A percentile compares a stretch with the other conserved stretches of the same genome.
These are phyloP conservation scores for Hipparchia sbordonii DNA, from an alignment of 2,888 invertebrate genomes.

Conservation along the genomic window DNA sequence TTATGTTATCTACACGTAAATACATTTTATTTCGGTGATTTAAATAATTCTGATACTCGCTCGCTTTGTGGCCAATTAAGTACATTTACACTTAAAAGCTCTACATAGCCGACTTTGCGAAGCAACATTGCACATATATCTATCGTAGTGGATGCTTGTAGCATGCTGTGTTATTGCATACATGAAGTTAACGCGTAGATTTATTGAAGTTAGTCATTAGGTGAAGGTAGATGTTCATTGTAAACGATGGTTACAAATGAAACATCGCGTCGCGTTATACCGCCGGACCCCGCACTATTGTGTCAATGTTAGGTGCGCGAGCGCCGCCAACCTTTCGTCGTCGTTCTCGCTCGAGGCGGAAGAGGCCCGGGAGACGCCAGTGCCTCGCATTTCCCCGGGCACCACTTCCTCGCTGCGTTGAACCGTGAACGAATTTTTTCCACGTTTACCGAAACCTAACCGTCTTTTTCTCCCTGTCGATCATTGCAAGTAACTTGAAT, in stretches of 20 bases:
- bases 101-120: slow-evolving; percentile 56
- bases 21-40: not conserved
- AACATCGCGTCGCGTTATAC: slow-evolving; percentile 48
- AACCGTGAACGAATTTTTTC: slow-evolving; percentile 97
- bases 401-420: slow-evolving; percentile 99
- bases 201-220: not conserved
- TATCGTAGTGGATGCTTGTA: slow-evolving; percentile 47
- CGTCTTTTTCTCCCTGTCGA: slow-evolving; percentile 94
- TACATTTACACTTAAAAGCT: slow-evolving; percentile 63
- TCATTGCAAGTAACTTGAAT: slow-evolving; percentile 52
- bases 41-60: slow-evolving; percentile 32
- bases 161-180: slow-evolving; percentile 48
- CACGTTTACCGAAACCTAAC: slow-evolving; percentile 97
- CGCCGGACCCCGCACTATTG: slow-evolving; percentile 74
- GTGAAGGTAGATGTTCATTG: slow-evolving; percentile 13
- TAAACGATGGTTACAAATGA: slow-evolving; percentile 8
- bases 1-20: not conserved
- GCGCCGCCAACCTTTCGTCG: slow-evolving; percentile 89
- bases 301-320: slow-evolving; percentile 66
- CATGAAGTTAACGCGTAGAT: slow-evolving; percentile 5
- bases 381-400: slow-evolving; percentile 90
- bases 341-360: slow-evolving; percentile 97
- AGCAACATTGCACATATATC: slow-evolving; percentile 70
- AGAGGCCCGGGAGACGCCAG: slow-evolving; percentile 89
- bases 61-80: slow-evolving; percentile 38